Conservation (phyloP, 2,797 vertebrate species). For the Trematomus bernacchii region DNA sequence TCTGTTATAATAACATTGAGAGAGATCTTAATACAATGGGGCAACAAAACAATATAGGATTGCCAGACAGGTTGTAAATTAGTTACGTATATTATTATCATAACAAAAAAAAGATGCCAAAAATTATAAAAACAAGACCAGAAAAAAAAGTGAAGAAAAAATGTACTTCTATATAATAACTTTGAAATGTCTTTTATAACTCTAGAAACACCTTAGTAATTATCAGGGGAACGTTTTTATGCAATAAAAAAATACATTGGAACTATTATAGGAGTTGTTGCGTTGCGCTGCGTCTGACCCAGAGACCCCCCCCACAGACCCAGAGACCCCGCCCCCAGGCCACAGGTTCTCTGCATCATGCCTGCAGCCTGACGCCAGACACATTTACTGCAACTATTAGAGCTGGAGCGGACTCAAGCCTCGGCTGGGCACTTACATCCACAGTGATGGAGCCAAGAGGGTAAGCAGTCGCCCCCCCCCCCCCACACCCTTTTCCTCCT, state of each 20-base stretch:
- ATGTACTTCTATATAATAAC: too few relatives aligned
- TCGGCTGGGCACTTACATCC: conserved; percentile 56
- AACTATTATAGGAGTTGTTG: conserved; percentile 22
- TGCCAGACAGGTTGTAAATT: not conserved
- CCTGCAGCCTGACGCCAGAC: conserved; percentile 57
- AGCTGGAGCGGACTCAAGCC: conserved; percentile 61
- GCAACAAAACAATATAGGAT: not conserved
- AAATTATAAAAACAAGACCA: not conserved
- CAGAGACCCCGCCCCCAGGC: conserved; percentile 34
- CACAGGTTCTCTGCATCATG: conserved; percentile 63
- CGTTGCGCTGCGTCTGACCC: conserved; percentile 55
- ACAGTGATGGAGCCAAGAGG: conserved; percentile 43
- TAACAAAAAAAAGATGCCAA: not conserved
- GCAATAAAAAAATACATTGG: not conserved
- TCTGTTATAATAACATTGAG: not conserved
- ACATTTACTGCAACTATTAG: conserved; percentile 73
- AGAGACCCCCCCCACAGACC: conserved; percentile 30
- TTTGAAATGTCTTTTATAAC: too few relatives aligned
- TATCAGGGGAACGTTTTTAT: not conserved
- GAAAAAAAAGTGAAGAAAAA: not conserved
- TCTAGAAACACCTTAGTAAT: not conserved
- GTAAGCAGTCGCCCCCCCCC: conserved; percentile 48
- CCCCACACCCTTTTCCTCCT: conserved; percentile 24
- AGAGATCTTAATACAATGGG: not conserved
- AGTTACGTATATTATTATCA: not conserved